These are phyloP conservation scores for Molanna angustata DNA, from an alignment of 2,888 invertebrate genomes.

Conservation along the genomic window DNA sequence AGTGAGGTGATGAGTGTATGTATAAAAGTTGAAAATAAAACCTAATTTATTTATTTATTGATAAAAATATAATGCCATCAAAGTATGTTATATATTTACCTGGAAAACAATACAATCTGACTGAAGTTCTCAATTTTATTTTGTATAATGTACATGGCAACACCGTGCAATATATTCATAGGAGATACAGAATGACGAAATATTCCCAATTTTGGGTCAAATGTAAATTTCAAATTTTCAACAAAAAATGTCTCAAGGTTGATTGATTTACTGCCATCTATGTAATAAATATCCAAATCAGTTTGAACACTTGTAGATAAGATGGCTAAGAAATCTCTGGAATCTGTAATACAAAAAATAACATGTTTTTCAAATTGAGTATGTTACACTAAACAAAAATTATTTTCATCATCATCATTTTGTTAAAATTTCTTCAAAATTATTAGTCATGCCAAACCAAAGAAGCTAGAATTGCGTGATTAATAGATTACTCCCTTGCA, in stretches of 20 bases:
- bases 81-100: no score
- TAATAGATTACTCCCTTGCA: no score
- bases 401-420: no score
- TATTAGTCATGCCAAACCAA: background rate
- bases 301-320: constrained; percentile 10
- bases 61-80: no score
- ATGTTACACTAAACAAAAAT: no score
- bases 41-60: no score
- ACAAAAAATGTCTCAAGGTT: constrained; percentile 16
- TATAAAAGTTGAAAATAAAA: no score
- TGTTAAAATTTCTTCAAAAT: background rate
- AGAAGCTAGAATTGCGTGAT: background rate
- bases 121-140: no score
- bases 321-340: constrained; percentile 21
- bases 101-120: no score
- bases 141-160: background rate
- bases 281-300: constrained; percentile 17
- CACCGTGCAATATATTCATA: constrained; percentile 25
- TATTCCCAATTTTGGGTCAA: constrained; percentile 5
- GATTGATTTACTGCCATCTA: background rate
- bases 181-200: constrained; percentile 18
- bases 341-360: constrained; percentile 13
- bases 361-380: no score
- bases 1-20: no score
- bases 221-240: constrained; percentile 20